Evolutionary conservation across 2,113 vertebrate genomes (phyloP).

Genomic region (Poicephalus gulielmi): DNA sequence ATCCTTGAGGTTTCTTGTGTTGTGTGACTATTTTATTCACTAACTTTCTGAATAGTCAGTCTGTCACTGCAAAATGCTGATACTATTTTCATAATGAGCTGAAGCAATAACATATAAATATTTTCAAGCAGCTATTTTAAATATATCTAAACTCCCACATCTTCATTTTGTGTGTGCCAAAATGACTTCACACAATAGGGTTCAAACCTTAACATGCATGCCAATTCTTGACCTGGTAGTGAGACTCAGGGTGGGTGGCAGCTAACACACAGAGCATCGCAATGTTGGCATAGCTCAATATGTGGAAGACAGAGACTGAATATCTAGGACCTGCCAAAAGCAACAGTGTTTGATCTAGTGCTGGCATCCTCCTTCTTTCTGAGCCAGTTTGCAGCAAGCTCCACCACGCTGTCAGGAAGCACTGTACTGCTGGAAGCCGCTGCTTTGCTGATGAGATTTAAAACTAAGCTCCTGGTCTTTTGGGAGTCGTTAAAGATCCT

Average conservation of each 20-base stretch:
- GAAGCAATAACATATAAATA: background rate
- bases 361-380: background rate
- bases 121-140: background rate
- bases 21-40: background rate
- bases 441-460: constrained; percentile 53
- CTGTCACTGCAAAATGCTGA: background rate
- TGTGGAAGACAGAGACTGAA: background rate
- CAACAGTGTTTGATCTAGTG: background rate
- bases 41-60: background rate
- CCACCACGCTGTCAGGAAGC: background rate
- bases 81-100: background rate
- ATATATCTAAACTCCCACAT: background rate
- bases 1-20: background rate
- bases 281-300: background rate
- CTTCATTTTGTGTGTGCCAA: background rate
- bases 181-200: background rate
- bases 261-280: background rate
- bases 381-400: constrained; percentile 33
- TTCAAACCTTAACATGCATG: background rate
- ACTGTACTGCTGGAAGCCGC: constrained; percentile 12
- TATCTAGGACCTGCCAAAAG: constrained; percentile 3
- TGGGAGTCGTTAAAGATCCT: constrained; percentile 49
- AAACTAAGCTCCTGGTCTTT: constrained; percentile 44
- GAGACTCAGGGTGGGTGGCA: background rate
- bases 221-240: background rate